Base-by-base conservation (phyloP, 37 sponge, comb jelly and placozoan genomes). In the Eunapius fragilis region DNA sequence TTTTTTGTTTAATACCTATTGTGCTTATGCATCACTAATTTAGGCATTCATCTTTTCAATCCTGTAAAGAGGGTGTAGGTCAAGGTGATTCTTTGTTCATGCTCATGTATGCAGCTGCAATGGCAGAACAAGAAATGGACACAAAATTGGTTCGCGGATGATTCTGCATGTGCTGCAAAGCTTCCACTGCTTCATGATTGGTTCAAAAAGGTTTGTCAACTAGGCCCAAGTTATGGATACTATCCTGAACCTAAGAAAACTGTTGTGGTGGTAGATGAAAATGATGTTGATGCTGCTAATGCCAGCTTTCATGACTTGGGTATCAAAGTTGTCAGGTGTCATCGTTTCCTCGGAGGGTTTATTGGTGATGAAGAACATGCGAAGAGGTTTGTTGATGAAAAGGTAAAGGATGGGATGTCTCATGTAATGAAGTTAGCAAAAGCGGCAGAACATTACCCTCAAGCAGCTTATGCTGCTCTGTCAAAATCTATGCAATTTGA, bases 61-160 rank as follows among this genome's bases (percentile, higher is more conserved):
- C n/a, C n/a, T n/a, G n/a, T n/a, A n/a, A n/a, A n/a, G n/a, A n/a
- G n/a, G n/a, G n/a, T n/a, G n/a, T n/a, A n/a, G n/a, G n/a, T n/a
- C n/a, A n/a, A n/a, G n/a, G n/a, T n/a, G n/a, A n/a, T n/a, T n/a
- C n/a, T n/a, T n/a, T n/a, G n/a, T n/a, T n/a, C n/a, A n/a, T n/a
- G n/a, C n/a, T n/a, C n/a, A n/a, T n/a, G n/a, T n/a, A n/a, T n/a
- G n/a, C n/a, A n/a, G n/a, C n/a, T n/a, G n/a, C n/a, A n/a, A n/a
- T n/a, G n/a, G n/a, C n/a, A 41, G 41, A 41, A 41, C 6, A 41
- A 30, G 25, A 78, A 41, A 28, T 41, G 22, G 72, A 25, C 22
- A 22, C 81, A 81, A 50, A 81, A 80, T 73, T 87, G 87, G 81
- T 87, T 80, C 72, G 87, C 87, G 7, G 81, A 87, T 80, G 87